Conservation (phyloP, 2,888 invertebrate genomes). For the Mantis religiosa region DNA sequence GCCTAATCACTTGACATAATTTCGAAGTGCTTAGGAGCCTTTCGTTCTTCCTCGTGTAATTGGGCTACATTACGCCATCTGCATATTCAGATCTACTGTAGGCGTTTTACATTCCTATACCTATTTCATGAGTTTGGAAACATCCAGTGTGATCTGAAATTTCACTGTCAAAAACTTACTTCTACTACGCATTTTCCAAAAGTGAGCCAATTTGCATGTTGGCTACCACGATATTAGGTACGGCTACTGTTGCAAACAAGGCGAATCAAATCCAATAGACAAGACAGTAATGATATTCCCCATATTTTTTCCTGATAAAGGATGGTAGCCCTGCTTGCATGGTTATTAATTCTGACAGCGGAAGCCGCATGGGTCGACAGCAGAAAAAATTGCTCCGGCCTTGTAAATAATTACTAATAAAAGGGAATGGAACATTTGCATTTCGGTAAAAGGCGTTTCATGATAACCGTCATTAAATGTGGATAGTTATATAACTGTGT, state of each 20-base stretch:
- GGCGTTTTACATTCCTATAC: too few species aligned
- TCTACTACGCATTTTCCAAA: not conserved
- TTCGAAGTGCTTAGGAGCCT: too few species aligned
- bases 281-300: not conserved
- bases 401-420: not conserved
- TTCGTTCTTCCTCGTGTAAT: too few species aligned
- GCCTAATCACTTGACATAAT: too few species aligned
- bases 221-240: not conserved
- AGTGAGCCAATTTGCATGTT: not conserved
- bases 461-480: not conserved
- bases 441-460: not conserved
- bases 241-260: too few species aligned
- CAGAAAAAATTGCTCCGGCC: not conserved
- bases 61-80: too few species aligned
- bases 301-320: not conserved
- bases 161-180: not conserved
- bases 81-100: too few species aligned
- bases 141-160: not conserved
- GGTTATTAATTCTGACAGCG: not conserved
- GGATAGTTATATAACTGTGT: not conserved
- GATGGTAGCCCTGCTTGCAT: not conserved
- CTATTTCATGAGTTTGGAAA: too few species aligned
- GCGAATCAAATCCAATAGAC: not conserved
- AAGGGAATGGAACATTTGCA: not conserved
- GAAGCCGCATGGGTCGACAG: not conserved